Evolutionary conservation across 2,888 invertebrate species (phyloP).

Genomic region (Cephonodes hylas): DNA sequence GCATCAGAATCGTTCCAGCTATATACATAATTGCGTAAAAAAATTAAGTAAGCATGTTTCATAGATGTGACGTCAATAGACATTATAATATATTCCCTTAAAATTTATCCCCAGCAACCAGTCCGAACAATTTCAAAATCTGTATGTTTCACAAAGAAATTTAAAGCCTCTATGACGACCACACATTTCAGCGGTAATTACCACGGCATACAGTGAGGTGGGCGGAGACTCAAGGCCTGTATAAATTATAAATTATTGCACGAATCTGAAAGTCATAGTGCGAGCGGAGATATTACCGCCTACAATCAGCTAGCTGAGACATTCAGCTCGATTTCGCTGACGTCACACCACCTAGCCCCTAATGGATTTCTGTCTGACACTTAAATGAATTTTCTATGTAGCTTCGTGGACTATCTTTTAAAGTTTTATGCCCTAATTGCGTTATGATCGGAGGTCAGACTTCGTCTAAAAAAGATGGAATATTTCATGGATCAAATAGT

Average conservation of each 20-base stretch:
- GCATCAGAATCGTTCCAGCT: no score
- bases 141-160: no score
- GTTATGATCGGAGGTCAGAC: neutral
- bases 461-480: neutral
- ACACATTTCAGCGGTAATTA: neutral
- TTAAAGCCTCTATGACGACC: neutral
- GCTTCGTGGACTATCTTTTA: slow-evolving; percentile 2
- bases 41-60: no score
- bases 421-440: slow-evolving; percentile 2
- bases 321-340: neutral
- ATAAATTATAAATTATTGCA: neutral
- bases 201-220: neutral
- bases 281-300: neutral
- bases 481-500: neutral
- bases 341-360: neutral
- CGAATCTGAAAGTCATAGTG: neutral
- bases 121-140: no score
- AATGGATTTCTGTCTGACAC: slow-evolving; percentile 8
- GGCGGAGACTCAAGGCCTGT: neutral
- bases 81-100: no score
- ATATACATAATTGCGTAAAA: no score
- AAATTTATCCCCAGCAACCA: no score
- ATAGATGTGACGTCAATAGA: no score
- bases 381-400: slow-evolving; percentile 8
- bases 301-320: slow-evolving; percentile 1